These are phyloP conservation scores for Cacoxenus indagator DNA, from an alignment of 2,888 invertebrate species.

Conservation along the genomic window DNA sequence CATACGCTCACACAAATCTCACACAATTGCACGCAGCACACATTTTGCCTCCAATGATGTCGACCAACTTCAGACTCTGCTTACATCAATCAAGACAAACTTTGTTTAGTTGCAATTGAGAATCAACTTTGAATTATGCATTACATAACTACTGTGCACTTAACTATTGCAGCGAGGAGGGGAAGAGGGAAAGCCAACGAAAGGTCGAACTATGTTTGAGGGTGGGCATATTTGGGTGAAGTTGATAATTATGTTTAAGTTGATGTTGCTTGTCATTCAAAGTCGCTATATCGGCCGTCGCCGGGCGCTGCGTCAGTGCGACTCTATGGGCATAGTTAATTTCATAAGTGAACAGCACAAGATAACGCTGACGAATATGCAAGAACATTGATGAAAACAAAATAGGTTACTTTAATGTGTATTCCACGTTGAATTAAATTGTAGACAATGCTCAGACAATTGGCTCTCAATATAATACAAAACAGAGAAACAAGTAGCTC, in stretches of 20 bases:
- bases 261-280: background rate
- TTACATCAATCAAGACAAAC: conserved; percentile 29
- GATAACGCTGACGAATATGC: too few species aligned
- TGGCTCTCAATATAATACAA: background rate
- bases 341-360: too few species aligned
- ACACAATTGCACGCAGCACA: too few species aligned
- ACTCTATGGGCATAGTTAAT: too few species aligned
- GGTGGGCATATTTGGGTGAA: background rate
- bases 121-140: conserved; percentile 52
- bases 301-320: too few species aligned
- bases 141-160: background rate
- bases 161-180: background rate
- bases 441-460: background rate
- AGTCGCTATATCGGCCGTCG: background rate
- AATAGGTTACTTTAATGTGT: too few species aligned
- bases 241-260: background rate
- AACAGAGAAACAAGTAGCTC: background rate
- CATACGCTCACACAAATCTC: background rate
- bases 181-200: too few species aligned
- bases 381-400: too few species aligned
- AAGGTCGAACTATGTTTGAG: background rate
- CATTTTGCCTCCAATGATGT: background rate
- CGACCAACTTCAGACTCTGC: conserved; percentile 24
- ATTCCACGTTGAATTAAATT: background rate
- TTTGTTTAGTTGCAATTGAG: conserved; percentile 28